These are phyloP conservation scores for Brachionus calyciflorus DNA, from an alignment of 1,140 invertebrate genomes.

Conservation along the genomic window DNA sequence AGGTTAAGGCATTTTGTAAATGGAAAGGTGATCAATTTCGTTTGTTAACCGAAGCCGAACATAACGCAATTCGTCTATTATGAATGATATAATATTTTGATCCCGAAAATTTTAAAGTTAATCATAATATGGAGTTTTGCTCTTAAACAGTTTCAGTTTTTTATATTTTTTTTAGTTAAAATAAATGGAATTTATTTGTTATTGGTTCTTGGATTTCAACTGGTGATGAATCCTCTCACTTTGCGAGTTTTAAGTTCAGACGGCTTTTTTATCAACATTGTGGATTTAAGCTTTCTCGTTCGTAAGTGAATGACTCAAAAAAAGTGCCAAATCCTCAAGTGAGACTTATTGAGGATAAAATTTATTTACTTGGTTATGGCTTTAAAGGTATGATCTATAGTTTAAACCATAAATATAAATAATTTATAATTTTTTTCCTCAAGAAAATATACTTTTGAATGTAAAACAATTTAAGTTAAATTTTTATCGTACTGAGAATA, in stretches of 20 bases:
- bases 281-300: conserved; percentile 54
- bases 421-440: too few species aligned
- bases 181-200: not conserved
- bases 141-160: conserved; percentile 46
- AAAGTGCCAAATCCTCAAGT: conserved; percentile 26
- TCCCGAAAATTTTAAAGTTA: conserved; percentile 13
- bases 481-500: conserved; percentile 10
- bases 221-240: conserved; percentile 55
- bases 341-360: not conserved
- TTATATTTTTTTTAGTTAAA: not conserved
- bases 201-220: conserved; percentile 48
- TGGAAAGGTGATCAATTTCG: conserved; percentile 57
- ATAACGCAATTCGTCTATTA: conserved; percentile 54
- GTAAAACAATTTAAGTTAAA: not conserved
- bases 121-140: conserved; percentile 50
- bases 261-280: conserved; percentile 59
- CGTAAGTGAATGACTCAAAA: not conserved
- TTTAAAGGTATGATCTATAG: not conserved
- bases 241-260: conserved; percentile 56
- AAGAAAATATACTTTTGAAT: conserved; percentile 34
- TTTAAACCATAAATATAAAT: too few species aligned
- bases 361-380: conserved; percentile 4
- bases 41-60: conserved; percentile 56
- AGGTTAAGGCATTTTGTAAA: conserved; percentile 57
- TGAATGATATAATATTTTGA: conserved; percentile 37